Percentiles rank a stretch among this genome's conserved stretches.
phyloP scores from a whole-genome alignment of 2,888 invertebrate genomes.

The Craniophora ligustri region DNA sequence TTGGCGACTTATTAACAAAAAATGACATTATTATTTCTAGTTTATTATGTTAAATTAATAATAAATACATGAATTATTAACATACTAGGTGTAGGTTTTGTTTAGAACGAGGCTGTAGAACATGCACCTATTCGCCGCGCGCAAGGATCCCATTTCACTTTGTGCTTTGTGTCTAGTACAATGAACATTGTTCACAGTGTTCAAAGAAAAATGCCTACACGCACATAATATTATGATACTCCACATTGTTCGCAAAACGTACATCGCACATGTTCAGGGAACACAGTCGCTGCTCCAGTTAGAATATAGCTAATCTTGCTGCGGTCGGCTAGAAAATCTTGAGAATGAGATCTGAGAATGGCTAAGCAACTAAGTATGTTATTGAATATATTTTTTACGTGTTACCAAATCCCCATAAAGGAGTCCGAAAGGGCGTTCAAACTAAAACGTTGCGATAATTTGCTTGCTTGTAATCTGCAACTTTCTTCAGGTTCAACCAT shows the following conservation, averaged over 20 bases:
- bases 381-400: too few species aligned
- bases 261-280: conserved; percentile 63
- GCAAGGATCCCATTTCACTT: conserved; percentile 72
- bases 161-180: conserved; percentile 69
- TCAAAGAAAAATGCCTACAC: conserved; percentile 75
- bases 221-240: conserved; percentile 69
- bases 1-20: not conserved
- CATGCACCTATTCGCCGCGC: conserved; percentile 8
- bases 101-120: conserved; percentile 11
- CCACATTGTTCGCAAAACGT: conserved; percentile 70
- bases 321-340: not conserved
- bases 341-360: too few species aligned
- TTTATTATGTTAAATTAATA: not conserved
- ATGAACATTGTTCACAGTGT: conserved; percentile 79
- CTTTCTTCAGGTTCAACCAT: not conserved
- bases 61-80: conserved; percentile 6
- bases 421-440: too few species aligned
- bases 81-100: conserved; percentile 7
- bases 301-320: not conserved
- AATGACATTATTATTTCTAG: not conserved
- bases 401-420: too few species aligned
- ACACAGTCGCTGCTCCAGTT: conserved; percentile 39
- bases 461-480: too few species aligned
- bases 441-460: too few species aligned
- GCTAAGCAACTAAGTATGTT: too few species aligned